Evolutionary conservation across 2,113 vertebrate species (phyloP).

Genomic region (Cygnus buccinator): DNA sequence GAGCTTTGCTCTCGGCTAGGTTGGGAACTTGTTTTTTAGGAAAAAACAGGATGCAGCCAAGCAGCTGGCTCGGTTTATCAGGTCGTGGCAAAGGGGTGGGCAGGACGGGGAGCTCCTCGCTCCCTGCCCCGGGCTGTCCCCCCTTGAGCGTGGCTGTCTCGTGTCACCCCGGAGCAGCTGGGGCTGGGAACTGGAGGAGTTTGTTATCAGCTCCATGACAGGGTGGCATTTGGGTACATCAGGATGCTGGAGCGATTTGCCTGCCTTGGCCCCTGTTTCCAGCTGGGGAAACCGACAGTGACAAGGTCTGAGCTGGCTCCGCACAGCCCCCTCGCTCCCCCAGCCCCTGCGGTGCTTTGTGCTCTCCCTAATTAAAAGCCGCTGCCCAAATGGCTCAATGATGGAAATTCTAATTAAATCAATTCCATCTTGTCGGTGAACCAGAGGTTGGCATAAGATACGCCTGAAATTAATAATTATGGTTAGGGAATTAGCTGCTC

Average conservation of each 20-base stretch:
- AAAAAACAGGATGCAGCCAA: not conserved
- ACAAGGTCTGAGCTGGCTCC: fast-evolving
- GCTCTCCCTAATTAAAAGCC: conserved; percentile 76
- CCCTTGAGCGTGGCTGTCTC: fast-evolving
- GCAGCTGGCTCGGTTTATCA: not conserved
- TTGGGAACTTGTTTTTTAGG: not conserved
- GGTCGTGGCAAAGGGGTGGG: fast-evolving
- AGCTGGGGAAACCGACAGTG: not conserved
- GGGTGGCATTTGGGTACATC: fast-evolving
- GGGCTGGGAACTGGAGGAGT: not conserved
- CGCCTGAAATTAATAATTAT: conserved; percentile 79
- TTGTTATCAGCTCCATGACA: fast-evolving
- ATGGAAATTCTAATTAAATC: conserved; percentile 83
- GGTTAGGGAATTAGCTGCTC: conserved; percentile 67
- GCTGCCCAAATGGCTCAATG: conserved; percentile 70
- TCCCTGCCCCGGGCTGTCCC: not conserved
- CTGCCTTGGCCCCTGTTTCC: not conserved
- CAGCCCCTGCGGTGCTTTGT: conserved; percentile 32
- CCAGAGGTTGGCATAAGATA: conserved; percentile 72
- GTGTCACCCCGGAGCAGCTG: fast-evolving
- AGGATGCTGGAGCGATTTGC: fast-evolving
- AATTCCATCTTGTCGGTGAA: conserved; percentile 74
- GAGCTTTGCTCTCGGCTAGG: not conserved
- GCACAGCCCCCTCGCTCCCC: not conserved
- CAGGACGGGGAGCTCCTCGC: fast-evolving